A percentile compares a stretch with the other conserved stretches of the same genome.
phyloP scores from a whole-genome alignment of 1,140 invertebrate genomes.

The Caenorhabditis brenneri region DNA sequence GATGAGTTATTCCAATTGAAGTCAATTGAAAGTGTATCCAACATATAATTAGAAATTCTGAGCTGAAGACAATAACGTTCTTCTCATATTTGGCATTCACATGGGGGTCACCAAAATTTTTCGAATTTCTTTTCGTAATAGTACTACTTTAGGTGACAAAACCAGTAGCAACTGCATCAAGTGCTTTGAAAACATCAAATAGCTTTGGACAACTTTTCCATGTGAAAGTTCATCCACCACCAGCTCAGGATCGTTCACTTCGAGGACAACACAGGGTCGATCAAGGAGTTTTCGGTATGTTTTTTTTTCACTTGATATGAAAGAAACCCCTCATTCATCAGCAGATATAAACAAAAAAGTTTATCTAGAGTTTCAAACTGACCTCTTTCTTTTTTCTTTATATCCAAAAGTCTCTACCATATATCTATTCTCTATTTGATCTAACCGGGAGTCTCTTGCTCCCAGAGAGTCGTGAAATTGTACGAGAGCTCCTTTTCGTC shows the following conservation, averaged over 20 bases:
- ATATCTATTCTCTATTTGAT: neutral
- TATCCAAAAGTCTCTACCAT: neutral
- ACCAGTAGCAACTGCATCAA: neutral
- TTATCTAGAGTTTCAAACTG: constrained; percentile 31
- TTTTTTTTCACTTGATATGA: neutral
- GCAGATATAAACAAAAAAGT: neutral
- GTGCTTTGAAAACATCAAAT: neutral
- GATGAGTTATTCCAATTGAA: too few relatives aligned
- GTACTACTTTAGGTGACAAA: neutral
- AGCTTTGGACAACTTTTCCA: constrained; percentile 10
- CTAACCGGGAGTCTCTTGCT: neutral
- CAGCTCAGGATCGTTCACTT: neutral
- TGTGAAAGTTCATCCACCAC: constrained; percentile 23
- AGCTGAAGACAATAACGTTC: too few relatives aligned
- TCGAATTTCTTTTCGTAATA: too few relatives aligned
- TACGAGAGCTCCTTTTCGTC: constrained; percentile 1
- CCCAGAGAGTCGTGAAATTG: constrained; percentile 39
- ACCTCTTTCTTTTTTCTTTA: neutral
- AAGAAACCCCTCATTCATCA: neutral
- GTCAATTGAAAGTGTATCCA: too few relatives aligned
- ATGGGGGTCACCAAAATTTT: too few relatives aligned
- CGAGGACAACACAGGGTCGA: neutral
- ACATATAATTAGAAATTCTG: too few relatives aligned
- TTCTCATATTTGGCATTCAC: too few relatives aligned
- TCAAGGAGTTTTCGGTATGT: constrained; percentile 5